phyloP scores from a whole-genome alignment of 2,888 invertebrate genomes.

The Odiellus spinosus region DNA sequence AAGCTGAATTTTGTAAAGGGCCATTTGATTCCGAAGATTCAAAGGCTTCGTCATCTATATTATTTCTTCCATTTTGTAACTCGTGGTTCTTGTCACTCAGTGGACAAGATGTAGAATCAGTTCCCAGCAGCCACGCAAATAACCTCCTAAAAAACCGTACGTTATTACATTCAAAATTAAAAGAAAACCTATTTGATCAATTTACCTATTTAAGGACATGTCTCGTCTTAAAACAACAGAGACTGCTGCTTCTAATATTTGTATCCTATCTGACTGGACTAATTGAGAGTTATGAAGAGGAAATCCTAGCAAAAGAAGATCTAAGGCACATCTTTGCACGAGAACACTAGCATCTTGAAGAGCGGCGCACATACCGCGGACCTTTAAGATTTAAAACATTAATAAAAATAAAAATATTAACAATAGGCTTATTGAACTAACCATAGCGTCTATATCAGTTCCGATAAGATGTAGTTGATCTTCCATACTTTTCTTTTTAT shows the following conservation, averaged over 20 bases:
- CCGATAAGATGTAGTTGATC: conserved; percentile 70
- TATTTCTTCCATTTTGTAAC: conserved; percentile 1
- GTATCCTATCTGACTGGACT: conserved; percentile 43
- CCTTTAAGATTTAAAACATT: conserved; percentile 32
- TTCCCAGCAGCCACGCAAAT: conserved; percentile 67
- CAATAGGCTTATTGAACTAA: conserved; percentile 26
- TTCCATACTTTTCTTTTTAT: conserved; percentile 56
- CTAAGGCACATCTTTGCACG: conserved; percentile 69
- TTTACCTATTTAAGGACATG: conserved; percentile 66
- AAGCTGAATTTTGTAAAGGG: conserved; percentile 23
- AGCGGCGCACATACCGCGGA: conserved; percentile 57
- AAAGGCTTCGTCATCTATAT: conserved; percentile 8
- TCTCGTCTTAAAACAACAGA: conserved; percentile 57
- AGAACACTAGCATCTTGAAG: conserved; percentile 62
- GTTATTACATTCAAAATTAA: neutral
- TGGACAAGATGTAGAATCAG: conserved; percentile 31
- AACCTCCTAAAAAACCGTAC: conserved; percentile 40
- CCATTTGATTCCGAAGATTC: conserved; percentile 10
- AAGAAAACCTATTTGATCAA: conserved; percentile 1
- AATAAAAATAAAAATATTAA: neutral
- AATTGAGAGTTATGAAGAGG: conserved; percentile 63
- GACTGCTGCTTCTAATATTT: conserved; percentile 53
- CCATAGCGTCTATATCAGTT: conserved; percentile 65
- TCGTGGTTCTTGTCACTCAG: conserved; percentile 2
- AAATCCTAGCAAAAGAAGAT: conserved; percentile 62